Conservation (phyloP, 1,140 invertebrate genomes). For the Conus betulinus region DNA sequence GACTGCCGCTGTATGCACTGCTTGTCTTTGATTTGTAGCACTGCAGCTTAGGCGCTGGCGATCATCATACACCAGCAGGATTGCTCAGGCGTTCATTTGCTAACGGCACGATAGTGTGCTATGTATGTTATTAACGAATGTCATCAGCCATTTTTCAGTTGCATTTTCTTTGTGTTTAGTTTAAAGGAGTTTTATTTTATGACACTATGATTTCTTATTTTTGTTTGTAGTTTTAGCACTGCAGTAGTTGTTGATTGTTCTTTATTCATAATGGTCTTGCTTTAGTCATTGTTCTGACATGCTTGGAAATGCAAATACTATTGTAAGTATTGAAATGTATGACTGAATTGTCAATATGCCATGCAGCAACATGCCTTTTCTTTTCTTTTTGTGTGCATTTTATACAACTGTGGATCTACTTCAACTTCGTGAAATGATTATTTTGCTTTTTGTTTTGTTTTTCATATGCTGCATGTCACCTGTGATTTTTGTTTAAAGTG, state of each 20-base stretch:
- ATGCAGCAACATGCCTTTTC: background rate
- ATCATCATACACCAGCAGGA: background rate
- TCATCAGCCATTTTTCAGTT: background rate
- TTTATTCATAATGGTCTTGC: background rate
- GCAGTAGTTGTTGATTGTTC: background rate
- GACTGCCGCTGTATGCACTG: background rate
- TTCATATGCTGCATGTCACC: too few species aligned
- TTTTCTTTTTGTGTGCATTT: too few species aligned
- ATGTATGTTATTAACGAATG: background rate
- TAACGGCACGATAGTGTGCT: background rate
- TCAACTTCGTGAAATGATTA: too few species aligned
- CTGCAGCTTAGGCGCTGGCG: background rate
- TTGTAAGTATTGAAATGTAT: background rate
- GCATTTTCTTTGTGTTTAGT: background rate
- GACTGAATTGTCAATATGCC: background rate
- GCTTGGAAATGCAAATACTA: background rate
- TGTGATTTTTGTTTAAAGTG: too few species aligned
- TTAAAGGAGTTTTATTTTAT: constrained; percentile 8
- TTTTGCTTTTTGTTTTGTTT: too few species aligned
- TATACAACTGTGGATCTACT: too few species aligned
- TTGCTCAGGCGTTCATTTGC: background rate
- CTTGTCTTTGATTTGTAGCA: constrained; percentile 4
- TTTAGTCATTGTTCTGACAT: background rate
- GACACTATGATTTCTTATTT: background rate
- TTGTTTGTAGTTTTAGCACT: background rate